Percentiles rank a stretch among this genome's conserved stretches.
Evolutionary conservation across 2,888 invertebrate species (phyloP).

Genomic region (Metellina segmentata): DNA sequence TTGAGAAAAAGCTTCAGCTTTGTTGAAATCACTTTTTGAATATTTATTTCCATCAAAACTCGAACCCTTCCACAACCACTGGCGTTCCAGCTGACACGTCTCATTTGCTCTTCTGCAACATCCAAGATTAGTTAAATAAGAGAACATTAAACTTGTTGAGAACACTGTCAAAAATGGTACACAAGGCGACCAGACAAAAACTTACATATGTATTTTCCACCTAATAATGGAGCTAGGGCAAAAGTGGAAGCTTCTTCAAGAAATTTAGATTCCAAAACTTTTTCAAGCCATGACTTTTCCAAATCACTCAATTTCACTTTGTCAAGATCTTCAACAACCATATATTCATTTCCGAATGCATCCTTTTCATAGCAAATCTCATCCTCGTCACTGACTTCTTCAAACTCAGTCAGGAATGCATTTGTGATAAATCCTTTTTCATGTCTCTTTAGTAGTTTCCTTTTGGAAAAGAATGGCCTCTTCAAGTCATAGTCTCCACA

Average conservation of each 20-base stretch:
- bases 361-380: neutral
- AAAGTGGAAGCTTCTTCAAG: neutral
- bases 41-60: too few species aligned
- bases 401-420: neutral
- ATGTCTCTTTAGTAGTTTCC: too few species aligned
- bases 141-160: too few species aligned
- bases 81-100: too few species aligned
- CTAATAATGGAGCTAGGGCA: neutral
- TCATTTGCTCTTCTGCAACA: too few species aligned
- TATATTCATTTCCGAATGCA: neutral
- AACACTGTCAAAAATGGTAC: too few species aligned
- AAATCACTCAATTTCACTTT: neutral
- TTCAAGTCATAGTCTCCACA: neutral
- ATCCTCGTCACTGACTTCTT: neutral
- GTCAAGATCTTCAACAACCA: neutral
- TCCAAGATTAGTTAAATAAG: too few species aligned
- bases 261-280: neutral
- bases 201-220: too few species aligned
- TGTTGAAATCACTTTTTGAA: too few species aligned
- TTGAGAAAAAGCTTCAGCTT: too few species aligned
- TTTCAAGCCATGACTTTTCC: slow-evolving; percentile 12
- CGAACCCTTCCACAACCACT: too few species aligned
- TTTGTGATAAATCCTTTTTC: neutral
- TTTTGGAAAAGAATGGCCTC: neutral
- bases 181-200: too few species aligned